Percentiles rank a stretch among this genome's conserved stretches.
Conservation (phyloP, 2,888 invertebrate species). For the Crocallis elinguaria region DNA sequence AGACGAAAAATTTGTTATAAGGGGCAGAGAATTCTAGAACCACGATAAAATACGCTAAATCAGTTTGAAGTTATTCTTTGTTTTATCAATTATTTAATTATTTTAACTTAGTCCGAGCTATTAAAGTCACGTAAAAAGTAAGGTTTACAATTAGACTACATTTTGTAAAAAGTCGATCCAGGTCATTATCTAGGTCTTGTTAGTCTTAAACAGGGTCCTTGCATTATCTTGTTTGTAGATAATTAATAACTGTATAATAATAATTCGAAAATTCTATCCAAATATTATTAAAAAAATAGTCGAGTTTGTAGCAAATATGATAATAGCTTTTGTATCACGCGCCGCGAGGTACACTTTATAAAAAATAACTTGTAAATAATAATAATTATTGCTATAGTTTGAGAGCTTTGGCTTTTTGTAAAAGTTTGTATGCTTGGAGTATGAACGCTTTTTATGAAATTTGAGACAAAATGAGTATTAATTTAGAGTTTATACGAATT, state of each 20-base stretch:
- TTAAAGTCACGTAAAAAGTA: not conserved
- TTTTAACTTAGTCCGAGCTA: too few relatives aligned
- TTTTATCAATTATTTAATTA: too few relatives aligned
- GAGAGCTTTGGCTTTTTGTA: conserved; percentile 36
- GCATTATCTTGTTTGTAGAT: conserved; percentile 69
- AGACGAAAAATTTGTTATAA: too few relatives aligned
- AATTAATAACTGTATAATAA: conserved; percentile 48
- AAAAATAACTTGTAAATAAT: conserved; percentile 25
- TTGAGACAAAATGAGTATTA: conserved; percentile 21
- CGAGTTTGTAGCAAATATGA: conserved; percentile 47
- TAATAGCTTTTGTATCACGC: conserved; percentile 52
- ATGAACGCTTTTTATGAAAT: conserved; percentile 30
- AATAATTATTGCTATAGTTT: conserved; percentile 43
- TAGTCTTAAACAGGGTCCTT: conserved; percentile 76
- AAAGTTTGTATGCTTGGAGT: conserved; percentile 34
- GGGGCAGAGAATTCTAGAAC: too few relatives aligned
- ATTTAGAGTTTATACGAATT: conserved; percentile 17
- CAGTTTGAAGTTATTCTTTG: too few relatives aligned
- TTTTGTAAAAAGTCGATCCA: conserved; percentile 14
- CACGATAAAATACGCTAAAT: too few relatives aligned
- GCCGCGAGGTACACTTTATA: conserved; percentile 44
- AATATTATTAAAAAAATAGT: conserved; percentile 69
- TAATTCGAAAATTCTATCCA: conserved; percentile 68
- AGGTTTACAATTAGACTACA: not conserved
- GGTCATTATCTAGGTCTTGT: conserved; percentile 55